Percentiles rank a stretch among this genome's conserved stretches.
These are phyloP conservation scores for Tenodera sinensis DNA, from an alignment of 2,888 invertebrate species.

Conservation along the genomic window DNA sequence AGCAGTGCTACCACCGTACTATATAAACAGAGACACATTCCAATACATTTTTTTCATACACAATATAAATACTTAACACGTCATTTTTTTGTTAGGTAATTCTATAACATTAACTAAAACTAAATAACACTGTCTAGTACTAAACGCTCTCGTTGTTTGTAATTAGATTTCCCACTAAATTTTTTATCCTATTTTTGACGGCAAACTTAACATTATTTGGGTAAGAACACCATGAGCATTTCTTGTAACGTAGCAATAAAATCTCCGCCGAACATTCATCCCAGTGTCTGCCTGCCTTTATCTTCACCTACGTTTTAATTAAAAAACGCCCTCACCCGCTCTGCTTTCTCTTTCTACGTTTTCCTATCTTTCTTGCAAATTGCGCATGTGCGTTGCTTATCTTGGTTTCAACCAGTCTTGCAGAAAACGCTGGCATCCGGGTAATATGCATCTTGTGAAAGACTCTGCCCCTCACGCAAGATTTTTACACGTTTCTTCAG, in stretches of 20 bases:
- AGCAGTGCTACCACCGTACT: no score
- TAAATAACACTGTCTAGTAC: no score
- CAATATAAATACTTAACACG: no score
- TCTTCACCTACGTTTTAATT: neutral
- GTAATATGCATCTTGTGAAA: neutral
- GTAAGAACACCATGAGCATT: neutral
- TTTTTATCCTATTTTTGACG: no score
- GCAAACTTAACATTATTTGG: no score
- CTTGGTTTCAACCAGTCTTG: neutral
- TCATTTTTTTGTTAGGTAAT: no score
- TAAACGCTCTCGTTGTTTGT: no score
- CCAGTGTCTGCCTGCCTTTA: neutral
- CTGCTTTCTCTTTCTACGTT: neutral
- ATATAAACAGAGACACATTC: no score
- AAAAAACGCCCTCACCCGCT: neutral
- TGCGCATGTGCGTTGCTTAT: neutral
- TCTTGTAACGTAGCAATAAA: neutral
- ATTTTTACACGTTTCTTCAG: no score
- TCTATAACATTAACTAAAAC: no score
- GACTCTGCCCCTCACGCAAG: neutral
- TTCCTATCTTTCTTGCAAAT: neutral
- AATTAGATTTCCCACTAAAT: no score
- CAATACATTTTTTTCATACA: no score
- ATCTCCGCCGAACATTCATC: neutral
- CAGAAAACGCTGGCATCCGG: neutral